Percentiles rank a stretch among this genome's conserved stretches.
Evolutionary conservation across 1,140 invertebrate species (phyloP).

Genomic region (Dysdera silvatica): DNA sequence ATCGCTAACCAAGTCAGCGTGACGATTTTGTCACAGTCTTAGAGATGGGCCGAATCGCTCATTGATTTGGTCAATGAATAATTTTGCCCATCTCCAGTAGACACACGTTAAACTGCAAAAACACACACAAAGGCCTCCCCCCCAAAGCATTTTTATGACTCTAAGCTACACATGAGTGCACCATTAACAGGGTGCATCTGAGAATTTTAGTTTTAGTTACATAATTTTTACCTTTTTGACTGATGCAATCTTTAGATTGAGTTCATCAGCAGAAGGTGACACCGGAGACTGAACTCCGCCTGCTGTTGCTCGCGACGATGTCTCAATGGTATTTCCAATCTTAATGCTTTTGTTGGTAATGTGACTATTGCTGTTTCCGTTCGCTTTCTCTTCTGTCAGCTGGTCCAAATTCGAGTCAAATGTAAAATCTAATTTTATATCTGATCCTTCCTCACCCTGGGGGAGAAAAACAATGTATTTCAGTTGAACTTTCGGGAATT

Average conservation of each 20-base stretch:
- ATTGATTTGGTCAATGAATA: no score
- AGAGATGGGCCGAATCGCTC: no score
- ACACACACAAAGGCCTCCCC: no score
- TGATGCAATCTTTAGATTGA: slow-evolving; percentile 87
- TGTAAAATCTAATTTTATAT: slow-evolving; percentile 84
- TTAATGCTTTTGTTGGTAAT: slow-evolving; percentile 45
- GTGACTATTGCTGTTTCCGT: slow-evolving; percentile 45
- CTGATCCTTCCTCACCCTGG: slow-evolving; percentile 64
- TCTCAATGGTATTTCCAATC: slow-evolving; percentile 57
- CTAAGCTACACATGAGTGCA: no score
- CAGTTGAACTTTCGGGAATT: background rate
- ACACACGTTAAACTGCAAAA: no score
- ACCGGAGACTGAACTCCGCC: slow-evolving; percentile 51
- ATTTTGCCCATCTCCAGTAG: no score
- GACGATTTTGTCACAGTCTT: no score
- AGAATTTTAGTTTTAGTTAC: background rate
- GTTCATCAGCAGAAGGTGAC: slow-evolving; percentile 68
- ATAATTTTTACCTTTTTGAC: slow-evolving; percentile 66
- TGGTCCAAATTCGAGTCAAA: slow-evolving; percentile 62
- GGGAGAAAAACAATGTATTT: slow-evolving; percentile 48
- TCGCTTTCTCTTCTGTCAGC: slow-evolving; percentile 61
- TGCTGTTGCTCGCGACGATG: slow-evolving; percentile 39
- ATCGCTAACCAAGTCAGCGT: no score
- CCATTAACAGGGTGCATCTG: no score
- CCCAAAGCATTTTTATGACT: no score